Evolutionary conservation across 1,140 invertebrate genomes (phyloP), one percentile per base, ranked within the genome.

Genomic region (Vanessa tameamea): DNA sequence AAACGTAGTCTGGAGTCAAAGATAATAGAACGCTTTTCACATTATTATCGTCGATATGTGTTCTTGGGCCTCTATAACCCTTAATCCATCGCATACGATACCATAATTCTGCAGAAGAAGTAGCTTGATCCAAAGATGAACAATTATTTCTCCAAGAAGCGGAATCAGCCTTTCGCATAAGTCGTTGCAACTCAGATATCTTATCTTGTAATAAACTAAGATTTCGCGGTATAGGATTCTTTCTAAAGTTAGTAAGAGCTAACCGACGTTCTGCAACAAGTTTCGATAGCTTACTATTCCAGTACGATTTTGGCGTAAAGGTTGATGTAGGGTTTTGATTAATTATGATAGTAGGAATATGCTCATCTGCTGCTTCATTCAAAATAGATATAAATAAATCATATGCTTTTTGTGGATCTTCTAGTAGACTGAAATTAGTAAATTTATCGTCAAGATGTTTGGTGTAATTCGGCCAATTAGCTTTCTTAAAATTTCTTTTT

Each of bases 141-240:
- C 65, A 63, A 55, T 68, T 65, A 11, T 69, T 20, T 37, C 53
- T 20, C 73, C 73, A 65, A 11, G 14, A 23, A 20, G 12, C 26
- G 0, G 31, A 48, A 61, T 64, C 51, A 31, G 50, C 57, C 23
- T 57, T 31, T 2, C 59, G n/a, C 14, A 69, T 65, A 14, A 57
- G 50, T 47, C 43, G 69, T 65, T 72, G 47, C 15, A 64, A 23
- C 16, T 47, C 26, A 20, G 20, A 26, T 20, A 72, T 69, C 64
- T 53, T 51, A 50, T 78, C 80, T 47, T 72, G n/a, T 69, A 81
- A 50, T 16, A 51, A 67, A 61, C n/a, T 47, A 57, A 83, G 73
- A 72, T 85, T 84, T 12, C 73, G 7, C 13, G 85, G 80, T 1
- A 78, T 84, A 0, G 84, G 82, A 47, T 84, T 84, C 16, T 71